Evolutionary conservation across 1,140 invertebrate genomes (phyloP).

Genomic region (Hycleus cichorii): DNA sequence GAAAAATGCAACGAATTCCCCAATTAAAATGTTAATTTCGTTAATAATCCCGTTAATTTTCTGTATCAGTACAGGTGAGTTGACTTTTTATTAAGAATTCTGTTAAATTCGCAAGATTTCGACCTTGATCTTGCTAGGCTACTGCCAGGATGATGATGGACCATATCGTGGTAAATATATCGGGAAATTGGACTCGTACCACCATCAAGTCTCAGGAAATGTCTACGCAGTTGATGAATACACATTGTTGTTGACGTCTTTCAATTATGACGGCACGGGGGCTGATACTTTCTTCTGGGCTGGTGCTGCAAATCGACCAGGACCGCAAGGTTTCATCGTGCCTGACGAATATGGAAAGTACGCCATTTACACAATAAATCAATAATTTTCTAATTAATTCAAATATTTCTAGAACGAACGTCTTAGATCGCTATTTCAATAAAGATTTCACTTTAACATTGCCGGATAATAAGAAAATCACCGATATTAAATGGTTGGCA

Average conservation of each 20-base stretch:
- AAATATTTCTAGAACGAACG: slow-evolving; percentile 64
- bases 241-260: slow-evolving; percentile 72
- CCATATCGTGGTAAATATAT: slow-evolving; percentile 74
- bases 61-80: too few relatives aligned
- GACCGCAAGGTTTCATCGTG: slow-evolving; percentile 85
- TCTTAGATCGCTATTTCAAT: slow-evolving; percentile 77
- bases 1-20: too few relatives aligned
- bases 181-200: slow-evolving; percentile 84
- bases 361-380: slow-evolving; percentile 15
- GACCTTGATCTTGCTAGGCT: too few relatives aligned
- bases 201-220: slow-evolving; percentile 81
- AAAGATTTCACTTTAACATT: slow-evolving; percentile 76
- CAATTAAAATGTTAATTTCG: too few relatives aligned
- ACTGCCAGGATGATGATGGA: slow-evolving; percentile 49
- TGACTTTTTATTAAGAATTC: too few relatives aligned
- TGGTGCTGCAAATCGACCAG: slow-evolving; percentile 76
- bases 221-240: slow-evolving; percentile 85
- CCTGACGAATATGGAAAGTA: slow-evolving; percentile 81
- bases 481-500: slow-evolving; percentile 84
- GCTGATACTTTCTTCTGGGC: slow-evolving; percentile 90
- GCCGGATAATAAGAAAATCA: slow-evolving; percentile 80
- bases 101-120: too few relatives aligned
- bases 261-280: slow-evolving; percentile 88
- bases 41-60: too few relatives aligned
- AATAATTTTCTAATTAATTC: neutral